These are phyloP conservation scores for Macrotrachela quadricornifera DNA, from an alignment of 1,140 invertebrate species.

Conservation along the genomic window DNA sequence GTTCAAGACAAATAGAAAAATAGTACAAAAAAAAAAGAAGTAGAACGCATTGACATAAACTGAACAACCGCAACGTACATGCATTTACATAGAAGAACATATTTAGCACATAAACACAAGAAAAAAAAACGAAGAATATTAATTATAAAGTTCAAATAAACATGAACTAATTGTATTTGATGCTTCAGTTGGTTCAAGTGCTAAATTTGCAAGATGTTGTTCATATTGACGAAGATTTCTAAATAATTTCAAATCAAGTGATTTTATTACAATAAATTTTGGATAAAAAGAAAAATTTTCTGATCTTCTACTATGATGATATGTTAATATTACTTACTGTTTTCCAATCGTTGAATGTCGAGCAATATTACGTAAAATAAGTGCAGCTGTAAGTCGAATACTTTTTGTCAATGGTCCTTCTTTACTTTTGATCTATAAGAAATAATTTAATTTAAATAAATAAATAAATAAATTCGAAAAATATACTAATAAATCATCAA, in stretches of 20 bases:
- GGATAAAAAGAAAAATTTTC: not conserved
- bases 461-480: conserved; percentile 11
- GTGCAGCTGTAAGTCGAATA: conserved; percentile 76
- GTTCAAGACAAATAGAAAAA: too few species aligned
- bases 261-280: too few species aligned
- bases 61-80: too few species aligned
- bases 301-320: not conserved
- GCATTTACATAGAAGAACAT: too few species aligned
- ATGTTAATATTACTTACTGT: not conserved
- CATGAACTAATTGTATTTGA: not conserved
- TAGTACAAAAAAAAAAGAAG: too few species aligned
- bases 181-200: conserved; percentile 4
- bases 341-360: conserved; percentile 58
- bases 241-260: too few species aligned
- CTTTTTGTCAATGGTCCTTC: conserved; percentile 96
- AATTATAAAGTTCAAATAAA: too few species aligned
- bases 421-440: conserved; percentile 59
- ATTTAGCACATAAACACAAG: too few species aligned
- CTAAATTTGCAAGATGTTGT: not conserved
- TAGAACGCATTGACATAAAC: too few species aligned
- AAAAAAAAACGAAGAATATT: too few species aligned
- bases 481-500: conserved; percentile 30
- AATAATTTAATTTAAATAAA: conserved; percentile 4
- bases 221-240: not conserved
- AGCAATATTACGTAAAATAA: conserved; percentile 86